Base-by-base conservation (phyloP, 2,888 invertebrate species). In the Ctenicera cuprea region DNA sequence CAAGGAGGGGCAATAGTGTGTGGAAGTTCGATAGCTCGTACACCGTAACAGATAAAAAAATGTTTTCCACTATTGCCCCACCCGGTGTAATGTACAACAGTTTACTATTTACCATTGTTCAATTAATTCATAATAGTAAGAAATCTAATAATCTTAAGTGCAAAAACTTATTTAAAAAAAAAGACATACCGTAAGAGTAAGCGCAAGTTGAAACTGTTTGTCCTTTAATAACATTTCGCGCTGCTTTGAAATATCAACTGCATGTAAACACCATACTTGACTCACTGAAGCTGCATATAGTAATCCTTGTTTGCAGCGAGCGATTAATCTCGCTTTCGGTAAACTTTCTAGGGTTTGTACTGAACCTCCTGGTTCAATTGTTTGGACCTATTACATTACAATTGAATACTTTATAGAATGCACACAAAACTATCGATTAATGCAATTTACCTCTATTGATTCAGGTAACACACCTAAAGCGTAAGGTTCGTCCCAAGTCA, bases 401-500 rank as follows among this genome's bases (percentile, higher is more conserved):
- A 14, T 30, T 12, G 26, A 54, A 18, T 8, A 7, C 26, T 26
- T 20, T 52, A n/a, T n/a, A 20, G n/a, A 18, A 48, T 3, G 8
- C 14, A 14, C 22, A 50, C 1, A 26, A n/a, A n/a, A n/a, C n/a
- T n/a, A n/a, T n/a, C n/a, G n/a, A n/a, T n/a, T n/a, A n/a, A 41
- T 61, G 45, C 0, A 45, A 61, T 12, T 52, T 74, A 87, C 85
- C 87, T 98, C 95, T 37, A 98, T 90, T 78, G 92, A 91, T 82
- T 95, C 96, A 62, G 94, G 91, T 61, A 97, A 88, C 59, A 98
- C 89, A 4, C 96, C 97, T 70, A 99, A 88, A 18, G 97, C 90
- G 86, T 95, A 99, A 0, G 99, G 99, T 81, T 95, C 94, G 87
- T 99, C 97, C 93, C 97, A 97, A 30, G 94, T 97, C 77, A 94